Base-by-base conservation (phyloP, 2,888 invertebrate species). In the Napeogenes sylphis region DNA sequence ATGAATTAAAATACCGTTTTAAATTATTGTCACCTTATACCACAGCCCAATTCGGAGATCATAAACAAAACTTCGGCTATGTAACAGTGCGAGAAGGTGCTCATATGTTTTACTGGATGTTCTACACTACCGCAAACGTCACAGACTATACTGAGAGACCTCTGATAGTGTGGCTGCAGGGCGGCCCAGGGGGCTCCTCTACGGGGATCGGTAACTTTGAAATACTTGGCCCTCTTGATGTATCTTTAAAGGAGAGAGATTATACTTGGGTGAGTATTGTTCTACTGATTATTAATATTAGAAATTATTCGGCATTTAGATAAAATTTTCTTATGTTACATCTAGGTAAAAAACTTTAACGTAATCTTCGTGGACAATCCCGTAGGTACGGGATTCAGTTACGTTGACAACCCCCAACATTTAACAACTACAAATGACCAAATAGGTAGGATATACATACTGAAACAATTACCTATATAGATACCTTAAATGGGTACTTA, bases 331-430 rank as follows among this genome's bases (percentile, higher is more conserved):
- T 21, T 21, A 21, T 21, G 21, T 21, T 21, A 21, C 21, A 81
- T 82, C 6, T 78, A 95, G 95, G 92, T 95, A 0, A 93, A 93
- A 59, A 91, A 94, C 68, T 95, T 95, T 79, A 97, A 97, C 80
- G 92, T 97, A 0, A 84, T 98, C 13, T 97, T 97, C 79, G 93
- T 98, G 59, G 98, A 98, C 78, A 97, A 97, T 82, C 98, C 98
- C 2, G 97, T 97, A 1, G 98, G 98, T 12, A 92, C 94, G 6
- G 98, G 98, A 0, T 97, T 92, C 84, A 97, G 97, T 78, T 97
- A 95, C 77, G 95, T 94, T 0, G 94, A 95, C 12, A 79, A 86
- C 55, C 42, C 66, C 0, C 68, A 62, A 8, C 74, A 71, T 38
- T 75, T 90, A 45, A 88, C 90, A 0, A 82, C 72, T 0, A 85